phyloP scores from a whole-genome alignment of 1,140 invertebrate species.

The Rhynchophorus ferrugineus region DNA sequence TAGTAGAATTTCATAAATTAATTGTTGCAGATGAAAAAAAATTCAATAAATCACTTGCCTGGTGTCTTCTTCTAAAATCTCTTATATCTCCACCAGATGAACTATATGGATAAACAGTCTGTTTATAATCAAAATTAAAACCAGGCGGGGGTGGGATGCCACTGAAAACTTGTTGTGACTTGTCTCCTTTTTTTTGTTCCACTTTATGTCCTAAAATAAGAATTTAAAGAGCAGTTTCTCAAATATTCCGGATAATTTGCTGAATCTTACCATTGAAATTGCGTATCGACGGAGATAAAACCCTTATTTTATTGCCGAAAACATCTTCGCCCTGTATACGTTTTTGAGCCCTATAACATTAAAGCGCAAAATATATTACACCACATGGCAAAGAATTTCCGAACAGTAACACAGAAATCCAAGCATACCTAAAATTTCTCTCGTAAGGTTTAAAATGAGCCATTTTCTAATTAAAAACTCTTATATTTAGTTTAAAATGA shows the following conservation, averaged over 20 bases:
- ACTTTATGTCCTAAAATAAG: constrained; percentile 24
- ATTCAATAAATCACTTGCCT: no score
- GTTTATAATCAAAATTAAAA: constrained; percentile 9
- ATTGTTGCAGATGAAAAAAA: no score
- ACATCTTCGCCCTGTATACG: constrained; percentile 81
- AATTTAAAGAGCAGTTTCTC: no score
- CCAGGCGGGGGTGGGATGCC: constrained; percentile 19
- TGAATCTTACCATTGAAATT: constrained; percentile 32
- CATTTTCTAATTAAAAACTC: constrained; percentile 16
- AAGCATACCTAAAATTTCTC: constrained; percentile 25
- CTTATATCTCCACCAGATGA: not conserved
- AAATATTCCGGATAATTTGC: no score
- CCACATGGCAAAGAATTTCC: not conserved
- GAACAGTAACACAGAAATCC: constrained; percentile 3
- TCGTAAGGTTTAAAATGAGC: constrained; percentile 35
- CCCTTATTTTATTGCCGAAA: constrained; percentile 64
- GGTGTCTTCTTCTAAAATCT: constrained; percentile 7
- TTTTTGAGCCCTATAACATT: constrained; percentile 59
- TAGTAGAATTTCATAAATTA: no score
- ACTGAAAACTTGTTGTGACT: constrained; percentile 6
- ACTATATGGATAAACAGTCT: constrained; percentile 9
- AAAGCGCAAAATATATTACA: not conserved
- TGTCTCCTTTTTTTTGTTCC: constrained; percentile 16
- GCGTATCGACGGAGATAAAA: constrained; percentile 28
- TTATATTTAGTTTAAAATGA: constrained; percentile 10